Evolutionary conservation across 2,888 invertebrate genomes (phyloP), one percentile per base, ranked within the genome.

Genomic region (Acrocyrtus sp.): DNA sequence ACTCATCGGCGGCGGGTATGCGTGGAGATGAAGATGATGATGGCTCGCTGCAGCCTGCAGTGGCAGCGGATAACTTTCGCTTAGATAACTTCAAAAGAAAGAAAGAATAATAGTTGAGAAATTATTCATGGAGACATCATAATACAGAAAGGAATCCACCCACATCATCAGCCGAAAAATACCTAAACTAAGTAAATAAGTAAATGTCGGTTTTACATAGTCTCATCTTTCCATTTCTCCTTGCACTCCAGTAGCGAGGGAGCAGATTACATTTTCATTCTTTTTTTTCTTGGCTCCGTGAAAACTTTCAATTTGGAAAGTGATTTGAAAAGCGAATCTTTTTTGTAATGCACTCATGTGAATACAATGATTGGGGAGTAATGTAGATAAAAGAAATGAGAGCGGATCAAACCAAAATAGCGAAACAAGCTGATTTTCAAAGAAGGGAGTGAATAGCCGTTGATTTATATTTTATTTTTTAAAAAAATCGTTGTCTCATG

Each of bases 281-380:
- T 27, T 39, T 51, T 43, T 17, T 34, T 65, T 34, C 47, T 39
- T 39, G 34, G 45, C 47, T 65, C 34, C 27, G 65, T 63, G n/a
- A n/a, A 53, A 54, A 63, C 22, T 63, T 63, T 61, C 63, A 65
- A 65, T 65, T 56, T 47, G 39, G 34, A 65, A 56, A 54, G 54
- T 63, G 54, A 63, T 63, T 63, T 54, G 27, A 26, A 27, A 54
- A 41, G 12, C 22, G 50, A 50, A 50, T 22, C 24, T 47, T 19
- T 47, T 26, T 58, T 45, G 27, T 45, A 27, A 27, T 22, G 39
- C 45, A 45, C 45, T 58, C 45, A 26, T 27, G 58, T 58, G 41
- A 61, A 45, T 54, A 54, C 48, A 69, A 69, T 69, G 61, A 61
- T 60, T 60, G 53, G 34, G 68, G 61, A 68, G n/a, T n/a, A n/a